Evolutionary conservation across 2,113 vertebrate genomes (phyloP), one percentile per base, ranked within the genome.

Genomic region (Amblyornis subalaris): DNA sequence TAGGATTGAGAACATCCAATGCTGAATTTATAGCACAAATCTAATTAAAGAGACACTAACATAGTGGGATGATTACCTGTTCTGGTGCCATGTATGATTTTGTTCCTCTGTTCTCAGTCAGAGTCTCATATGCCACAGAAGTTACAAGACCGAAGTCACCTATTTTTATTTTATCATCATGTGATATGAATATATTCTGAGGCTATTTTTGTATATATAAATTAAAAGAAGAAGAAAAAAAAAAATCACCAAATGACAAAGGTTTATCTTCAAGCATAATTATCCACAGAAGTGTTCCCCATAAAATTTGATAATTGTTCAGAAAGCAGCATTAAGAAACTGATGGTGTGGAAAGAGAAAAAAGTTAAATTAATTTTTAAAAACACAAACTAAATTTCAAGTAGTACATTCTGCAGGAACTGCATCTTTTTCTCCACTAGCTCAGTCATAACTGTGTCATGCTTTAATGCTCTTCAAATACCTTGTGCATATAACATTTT

Each of bases 61-160:
- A 44, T 1, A 89, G 47, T 12, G 73, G 50, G 21, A 42, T 40
- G 38, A 45, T 95, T 94, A 98, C 98, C 97, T 98, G 98, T 85
- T 98, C 98, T 90, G 98, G 98, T 83, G 97, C 97, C 98, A 98
- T 98, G 31, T 98, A 98, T 0, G 3, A 21, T 20, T 0, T 1
- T 73, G 97, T 98, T 97, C 98, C 98, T 60, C 2, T 80, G 16
- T 84, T 3, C 42, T 14, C 10, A 7, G 98, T 98, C 90, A 98
- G 97, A 70, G 79, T 95, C 14, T 93, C 91, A 47, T 83, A 90
- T 7, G 70, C 42, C 79, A 94, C 89, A 42, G 87, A 91, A 54
- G 98, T 98, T 80, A 97, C 98, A 44, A 99, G 98, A 72, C 99
- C 98, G 7, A 99, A 99, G 96, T 99, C 99, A 16, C 98, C 99